These are phyloP conservation scores for Microcebus ravelobensis DNA, from an alignment of 2,113 vertebrate species.

Conservation along the genomic window DNA sequence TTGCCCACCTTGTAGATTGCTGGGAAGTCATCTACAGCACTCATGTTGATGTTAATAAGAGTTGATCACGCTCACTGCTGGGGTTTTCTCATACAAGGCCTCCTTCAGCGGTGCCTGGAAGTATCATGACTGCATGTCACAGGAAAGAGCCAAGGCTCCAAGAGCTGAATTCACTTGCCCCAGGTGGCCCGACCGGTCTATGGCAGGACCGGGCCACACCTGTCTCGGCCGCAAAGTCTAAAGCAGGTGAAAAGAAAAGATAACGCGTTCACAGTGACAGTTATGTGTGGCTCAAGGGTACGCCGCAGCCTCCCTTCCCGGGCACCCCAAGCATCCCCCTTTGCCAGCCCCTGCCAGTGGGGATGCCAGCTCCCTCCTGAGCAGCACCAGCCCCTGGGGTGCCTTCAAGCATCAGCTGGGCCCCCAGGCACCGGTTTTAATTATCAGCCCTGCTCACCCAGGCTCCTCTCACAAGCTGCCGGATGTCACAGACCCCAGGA, in stretches of 20 bases:
- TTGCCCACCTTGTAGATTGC: background rate
- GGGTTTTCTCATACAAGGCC: background rate
- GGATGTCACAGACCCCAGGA: background rate
- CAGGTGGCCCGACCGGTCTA: fast-evolving
- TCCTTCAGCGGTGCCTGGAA: background rate
- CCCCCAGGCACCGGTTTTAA: background rate
- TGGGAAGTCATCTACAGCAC: background rate
- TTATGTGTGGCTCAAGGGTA: fast-evolving
- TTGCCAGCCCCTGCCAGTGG: background rate
- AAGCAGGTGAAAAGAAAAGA: background rate
- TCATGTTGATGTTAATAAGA: background rate
- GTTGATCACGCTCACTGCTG: background rate
- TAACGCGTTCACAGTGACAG: fast-evolving
- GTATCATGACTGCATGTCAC: background rate
- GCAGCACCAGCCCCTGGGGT: background rate
- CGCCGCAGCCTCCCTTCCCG: background rate
- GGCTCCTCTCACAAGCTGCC: background rate
- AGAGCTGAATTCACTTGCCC: background rate
- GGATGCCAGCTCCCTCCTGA: background rate
- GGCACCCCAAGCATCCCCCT: background rate
- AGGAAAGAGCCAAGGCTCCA: background rate
- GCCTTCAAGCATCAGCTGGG: background rate
- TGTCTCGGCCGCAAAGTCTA: background rate
- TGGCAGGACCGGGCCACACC: background rate
- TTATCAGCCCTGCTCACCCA: background rate